Base-by-base conservation (phyloP, 2,888 invertebrate species). In the Eucera pruinosa region DNA sequence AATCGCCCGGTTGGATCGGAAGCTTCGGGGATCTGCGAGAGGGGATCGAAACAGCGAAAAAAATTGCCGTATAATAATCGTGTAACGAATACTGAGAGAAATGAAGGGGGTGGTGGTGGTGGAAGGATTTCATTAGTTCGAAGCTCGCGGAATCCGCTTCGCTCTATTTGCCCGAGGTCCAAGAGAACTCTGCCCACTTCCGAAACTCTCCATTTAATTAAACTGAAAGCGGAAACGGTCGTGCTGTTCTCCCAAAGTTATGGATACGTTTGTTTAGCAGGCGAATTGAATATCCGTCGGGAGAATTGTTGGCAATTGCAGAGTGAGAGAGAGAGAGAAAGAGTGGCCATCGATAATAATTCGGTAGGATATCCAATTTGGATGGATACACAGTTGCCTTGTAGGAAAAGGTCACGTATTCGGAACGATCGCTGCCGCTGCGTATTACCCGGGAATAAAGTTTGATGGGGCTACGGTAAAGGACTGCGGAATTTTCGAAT, bases 171-270 rank as follows among this genome's bases (percentile, higher is more conserved):
- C 5, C 52, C 64, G n/a, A 20, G 27, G 48, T 57, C 33, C 11
- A 30, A 45, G 25, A 43, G 36, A 39, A 74, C 18, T 47, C 2
- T 15, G 47, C 20, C 18, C 36, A 54, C 47, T 79, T 68, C 23
- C 25, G 36, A 13, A 47, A 57, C 73, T 55, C 52, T 60, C 9
- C 18, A 58, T 82, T 82, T 82, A 82, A 82, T 77, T 80, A 82
- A 82, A 71, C 33, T 45, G 57, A 70, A 61, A 79, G 75, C 66
- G 15, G 13, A 18, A 60, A 60, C 11, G 41, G 64, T 67, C 61
- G 55, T 47, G 60, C 55, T n/a, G 57, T 67, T 65, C 61, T 33
- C 3, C 33, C 7, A 33, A 5, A 33, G 52, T 45, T 36, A 58
- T 47, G 66, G 45, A 55, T 58, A 52, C 41, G 71, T 58, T 68